A percentile compares a stretch with the other conserved stretches of the same genome.
These are phyloP conservation scores for Hystrix cristata DNA, from an alignment of 2,113 vertebrate genomes.

Conservation along the genomic window DNA sequence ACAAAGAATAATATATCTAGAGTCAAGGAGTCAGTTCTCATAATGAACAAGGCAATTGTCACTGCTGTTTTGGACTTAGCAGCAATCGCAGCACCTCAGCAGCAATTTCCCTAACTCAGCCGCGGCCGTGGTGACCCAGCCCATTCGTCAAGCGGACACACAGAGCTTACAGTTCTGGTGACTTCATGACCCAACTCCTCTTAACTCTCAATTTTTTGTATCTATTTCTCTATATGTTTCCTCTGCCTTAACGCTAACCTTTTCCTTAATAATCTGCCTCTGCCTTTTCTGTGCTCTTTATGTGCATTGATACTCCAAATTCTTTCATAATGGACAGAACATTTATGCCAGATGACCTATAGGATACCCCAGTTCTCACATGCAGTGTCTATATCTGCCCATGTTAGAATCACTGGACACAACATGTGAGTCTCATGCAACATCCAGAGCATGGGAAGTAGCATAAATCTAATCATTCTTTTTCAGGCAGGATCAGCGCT, in stretches of 20 bases:
- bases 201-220: background rate
- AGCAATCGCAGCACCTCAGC: background rate
- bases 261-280: background rate
- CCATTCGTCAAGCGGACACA: conserved; percentile 26
- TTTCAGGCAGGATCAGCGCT: background rate
- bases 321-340: background rate
- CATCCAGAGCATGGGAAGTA: background rate
- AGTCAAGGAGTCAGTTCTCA: background rate
- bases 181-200: background rate
- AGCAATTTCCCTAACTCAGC: conserved; percentile 60
- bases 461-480: background rate
- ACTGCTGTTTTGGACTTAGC: conserved; percentile 16
- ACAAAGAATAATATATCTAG: background rate
- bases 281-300: background rate
- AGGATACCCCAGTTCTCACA: background rate
- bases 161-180: background rate
- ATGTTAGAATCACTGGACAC: background rate
- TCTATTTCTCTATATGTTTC: background rate
- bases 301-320: background rate
- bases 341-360: background rate
- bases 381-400: background rate
- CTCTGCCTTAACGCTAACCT: background rate
- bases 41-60: background rate
- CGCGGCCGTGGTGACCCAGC: background rate
- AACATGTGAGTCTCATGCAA: background rate